Base-by-base conservation (phyloP, 2,888 invertebrate genomes). In the Mythimna impura region DNA sequence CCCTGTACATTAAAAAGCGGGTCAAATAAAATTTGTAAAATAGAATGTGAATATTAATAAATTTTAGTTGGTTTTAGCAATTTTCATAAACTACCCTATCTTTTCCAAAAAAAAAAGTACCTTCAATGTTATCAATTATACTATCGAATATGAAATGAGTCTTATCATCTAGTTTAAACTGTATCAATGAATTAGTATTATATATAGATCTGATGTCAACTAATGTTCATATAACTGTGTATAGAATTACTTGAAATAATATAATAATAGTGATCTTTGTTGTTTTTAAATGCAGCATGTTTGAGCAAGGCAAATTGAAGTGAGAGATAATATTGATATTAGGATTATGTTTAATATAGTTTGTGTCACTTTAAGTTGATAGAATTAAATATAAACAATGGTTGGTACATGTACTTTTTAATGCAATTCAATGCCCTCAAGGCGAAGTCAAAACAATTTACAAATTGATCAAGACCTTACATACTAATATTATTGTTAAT, bases 131-230 rank as follows among this genome's bases (percentile, higher is more conserved):
- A 73, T 54, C 30, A 67, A 30, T 9, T 58, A 60, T n/a, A 67
- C 9, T 62, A 64, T 70, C 72, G 72, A 80, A 83, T 82, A 80
- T 73, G 40, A 69, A 61, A 60, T 14, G 47, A 62, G 40, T 58
- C 4, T 40, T 40, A n/a, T 55, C 30, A n/a, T 9, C n/a, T 63
- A 43, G 34, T 17, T 66, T 25, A n/a, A 62, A 22, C 20, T 69
- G 52, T 62, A 64, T 80, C 34, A 76, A 73, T 64, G 30, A 43
- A 70, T 66, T 84, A 90, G 91, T 91, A 91, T 91, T 91, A 89
- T 83, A 47, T 58, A 85, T 87, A 89, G 91, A 91, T 91, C 91
- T 91, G 91, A 91, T 64, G 22, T 66, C 65, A 63, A 52, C 55
- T n/a, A 61, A 66, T 54, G 6, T 78, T 60, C 52, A 61, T 12